Evolutionary conservation across 2,113 vertebrate species (phyloP), one percentile per base, ranked within the genome.

Genomic region (Mus spicilegus): DNA sequence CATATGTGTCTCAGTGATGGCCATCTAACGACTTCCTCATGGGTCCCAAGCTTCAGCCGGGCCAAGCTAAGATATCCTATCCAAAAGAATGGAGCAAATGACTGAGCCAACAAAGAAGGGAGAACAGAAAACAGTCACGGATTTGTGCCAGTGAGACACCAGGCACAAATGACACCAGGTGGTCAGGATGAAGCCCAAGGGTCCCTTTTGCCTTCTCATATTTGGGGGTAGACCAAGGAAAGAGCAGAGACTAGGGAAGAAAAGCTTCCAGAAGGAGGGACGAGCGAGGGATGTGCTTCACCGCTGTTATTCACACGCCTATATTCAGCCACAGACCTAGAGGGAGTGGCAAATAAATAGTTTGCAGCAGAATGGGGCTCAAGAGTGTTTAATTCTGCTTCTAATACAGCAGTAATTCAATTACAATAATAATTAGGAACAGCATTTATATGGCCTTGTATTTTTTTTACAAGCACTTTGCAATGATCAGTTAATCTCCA

Each of bases 371-470:
- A 93, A 61, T 8, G 67, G 90, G 81, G 67, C 77, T 81, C 88
- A 42, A 67, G 70, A 86, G 63, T 58, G 54, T 70, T 95, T 84
- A 90, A 96, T 96, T 93, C 90, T 70, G n/a, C 85, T 96, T 97
- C 88, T 73, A 96, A 96, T 87, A 69, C 1, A 26, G 19, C 72
- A 54, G 46, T 93, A 92, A 95, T 96, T 95, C 86, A 80, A 94
- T 63, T 94, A 82, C 82, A 93, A 70, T 95, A 94, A 96, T 96
- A 97, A 97, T 97, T 92, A 96, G 84, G 49, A 97, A 93, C 94
- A 96, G 97, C 77, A 77, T 91, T 93, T 92, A 87, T 84, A 72
- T 56, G 90, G 82, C 81, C 93, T 73, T 96, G 69, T 86, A 96
- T 91, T 95, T 92, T 42, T 84, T 96, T 97, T 95, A 97, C 77